Base-by-base conservation (phyloP, 2,797 vertebrate species). In the Hypotaenidia okinawae region DNA sequence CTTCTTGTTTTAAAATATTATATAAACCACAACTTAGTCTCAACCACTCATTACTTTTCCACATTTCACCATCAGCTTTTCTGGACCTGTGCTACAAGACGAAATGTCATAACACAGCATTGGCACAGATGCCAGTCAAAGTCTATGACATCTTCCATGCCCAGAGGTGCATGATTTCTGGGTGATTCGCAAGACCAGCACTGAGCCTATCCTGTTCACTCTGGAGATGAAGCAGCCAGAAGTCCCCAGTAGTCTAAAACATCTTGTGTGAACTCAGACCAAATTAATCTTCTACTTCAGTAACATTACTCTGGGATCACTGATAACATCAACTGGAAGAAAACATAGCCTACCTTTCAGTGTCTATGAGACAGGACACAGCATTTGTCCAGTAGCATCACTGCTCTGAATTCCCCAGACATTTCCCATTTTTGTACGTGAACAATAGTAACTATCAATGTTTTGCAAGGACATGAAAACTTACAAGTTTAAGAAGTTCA, bases 181-280 rank as follows among this genome's bases (percentile, higher is more conserved):
- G 1, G 14, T 16, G n/a, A 27, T 19, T 68, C 0, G 3, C 58
- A 43, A 28, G 16, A 33, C 2, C 13, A 52, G 6, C 52, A 52
- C 18, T 1, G 1, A 70, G 33, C 21, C 12, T 41, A 24, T 4
- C 2, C 41, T n/a, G 24, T 17, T 49, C 33, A 19, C 32, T 22
- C 33, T 14, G 27, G 21, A 72, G 33, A 9, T 13, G 9, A 70
- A 32, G 54, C 11, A 39, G 13, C 9, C 49, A 28, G n/a, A 74
- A 33, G 24, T 11, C 23, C n/a, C 11, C 23, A 27, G 32, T 5
- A 54, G 16, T 12, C 28, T 54, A 54, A 68, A 88, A 30, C 13
- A 37, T 2, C 16, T 62, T 0, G 0, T 4, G 13, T 21, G 7
- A 92, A 49, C n/a, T 39, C 43, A 35, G 13, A 35, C 18, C n/a